Conservation (phyloP, 2,113 vertebrate genomes). For the Paraplagusia blochii region DNA sequence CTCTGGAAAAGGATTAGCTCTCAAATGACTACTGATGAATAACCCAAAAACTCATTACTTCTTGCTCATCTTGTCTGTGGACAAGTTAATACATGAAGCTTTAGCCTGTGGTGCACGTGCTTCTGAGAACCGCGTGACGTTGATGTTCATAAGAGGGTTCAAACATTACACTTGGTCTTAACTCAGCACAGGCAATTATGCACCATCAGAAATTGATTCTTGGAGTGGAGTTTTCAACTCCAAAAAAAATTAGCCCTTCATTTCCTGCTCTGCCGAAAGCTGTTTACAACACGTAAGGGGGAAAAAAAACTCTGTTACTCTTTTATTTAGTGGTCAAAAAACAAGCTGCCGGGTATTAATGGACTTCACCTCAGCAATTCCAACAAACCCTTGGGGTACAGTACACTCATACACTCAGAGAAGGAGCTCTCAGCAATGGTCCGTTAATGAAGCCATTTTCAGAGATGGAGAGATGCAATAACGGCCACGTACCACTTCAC, state of each 20-base stretch:
- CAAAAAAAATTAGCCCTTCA: conserved; percentile 7
- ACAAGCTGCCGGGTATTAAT: conserved; percentile 67
- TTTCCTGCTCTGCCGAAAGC: conserved; percentile 10
- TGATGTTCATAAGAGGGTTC: background rate
- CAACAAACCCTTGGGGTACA: conserved; percentile 53
- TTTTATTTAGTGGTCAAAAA: conserved; percentile 73
- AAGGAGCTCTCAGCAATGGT: conserved; percentile 54
- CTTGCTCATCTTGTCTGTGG: conserved; percentile 5
- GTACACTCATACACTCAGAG: conserved; percentile 35
- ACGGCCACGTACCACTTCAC: conserved; percentile 65
- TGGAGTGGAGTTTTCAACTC: conserved; percentile 3
- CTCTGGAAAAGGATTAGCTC: conserved; percentile 5
- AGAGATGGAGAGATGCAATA: conserved; percentile 59
- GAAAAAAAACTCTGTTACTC: conserved; percentile 52
- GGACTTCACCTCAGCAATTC: conserved; percentile 67
- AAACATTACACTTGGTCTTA: conserved; percentile 7
- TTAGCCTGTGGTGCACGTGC: background rate
- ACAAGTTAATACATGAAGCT: conserved; percentile 14
- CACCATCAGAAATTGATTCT: conserved; percentile 5
- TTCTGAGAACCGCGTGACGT: background rate
- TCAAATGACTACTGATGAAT: conserved; percentile 28
- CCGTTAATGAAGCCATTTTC: conserved; percentile 70
- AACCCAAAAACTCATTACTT: conserved; percentile 23
- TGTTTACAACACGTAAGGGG: conserved; percentile 50
- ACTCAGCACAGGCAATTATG: conserved; percentile 7